phyloP scores from a whole-genome alignment of 2,888 invertebrate genomes.

The Pycnomerus fuliginosus region DNA sequence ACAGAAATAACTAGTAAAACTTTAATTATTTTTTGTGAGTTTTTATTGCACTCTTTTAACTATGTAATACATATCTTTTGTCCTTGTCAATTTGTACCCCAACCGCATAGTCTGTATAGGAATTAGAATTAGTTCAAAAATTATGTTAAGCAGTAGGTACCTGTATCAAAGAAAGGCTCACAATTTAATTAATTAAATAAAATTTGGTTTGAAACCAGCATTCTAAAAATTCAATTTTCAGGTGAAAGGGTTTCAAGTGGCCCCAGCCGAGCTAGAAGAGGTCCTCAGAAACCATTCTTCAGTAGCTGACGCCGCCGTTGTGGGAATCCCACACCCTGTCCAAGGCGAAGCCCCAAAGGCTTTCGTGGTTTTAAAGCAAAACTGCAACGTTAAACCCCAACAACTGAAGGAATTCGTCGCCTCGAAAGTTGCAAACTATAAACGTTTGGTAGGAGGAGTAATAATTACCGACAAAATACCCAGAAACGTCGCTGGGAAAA shows the following conservation, averaged over 20 bases:
- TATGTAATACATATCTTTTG: too few relatives aligned
- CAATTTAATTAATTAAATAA: too few relatives aligned
- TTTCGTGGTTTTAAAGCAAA: constrained; percentile 61
- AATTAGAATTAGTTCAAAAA: too few relatives aligned
- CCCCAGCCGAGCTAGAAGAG: constrained; percentile 80
- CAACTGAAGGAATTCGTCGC: constrained; percentile 63
- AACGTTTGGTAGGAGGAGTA: constrained; percentile 61
- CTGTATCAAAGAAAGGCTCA: too few relatives aligned
- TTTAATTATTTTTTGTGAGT: too few relatives aligned
- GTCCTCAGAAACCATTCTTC: constrained; percentile 66
- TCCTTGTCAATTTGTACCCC: too few relatives aligned
- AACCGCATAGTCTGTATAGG: too few relatives aligned
- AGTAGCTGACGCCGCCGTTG: constrained; percentile 75
- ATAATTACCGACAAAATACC: constrained; percentile 57
- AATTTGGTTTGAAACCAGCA: too few relatives aligned
- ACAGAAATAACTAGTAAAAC: too few relatives aligned
- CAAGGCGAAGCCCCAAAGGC: constrained; percentile 75
- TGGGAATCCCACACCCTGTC: constrained; percentile 67
- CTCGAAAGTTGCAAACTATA: constrained; percentile 70
- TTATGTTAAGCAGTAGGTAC: too few relatives aligned
- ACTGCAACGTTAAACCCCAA: constrained; percentile 51
- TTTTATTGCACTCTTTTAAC: too few relatives aligned
- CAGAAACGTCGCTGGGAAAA: constrained; percentile 59
- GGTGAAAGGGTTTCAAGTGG: constrained; percentile 67
- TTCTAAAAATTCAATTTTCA: too few relatives aligned